These are phyloP conservation scores for Neoascia interrupta DNA, from an alignment of 2,888 invertebrate species.

Conservation along the genomic window DNA sequence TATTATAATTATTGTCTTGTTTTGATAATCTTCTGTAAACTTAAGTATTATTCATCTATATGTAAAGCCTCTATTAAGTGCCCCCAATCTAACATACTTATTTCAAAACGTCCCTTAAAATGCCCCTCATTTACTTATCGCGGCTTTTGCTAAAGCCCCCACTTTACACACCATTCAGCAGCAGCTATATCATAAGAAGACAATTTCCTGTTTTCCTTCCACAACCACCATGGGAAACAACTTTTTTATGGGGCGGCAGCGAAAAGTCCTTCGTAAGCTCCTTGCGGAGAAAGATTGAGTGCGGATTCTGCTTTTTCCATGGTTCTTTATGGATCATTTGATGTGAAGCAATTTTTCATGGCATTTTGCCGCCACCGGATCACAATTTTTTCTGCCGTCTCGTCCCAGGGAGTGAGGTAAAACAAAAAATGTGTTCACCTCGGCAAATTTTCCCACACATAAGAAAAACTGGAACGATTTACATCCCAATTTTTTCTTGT, in stretches of 20 bases:
- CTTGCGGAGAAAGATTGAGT: constrained; percentile 46
- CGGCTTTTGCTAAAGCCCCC: constrained; percentile 39
- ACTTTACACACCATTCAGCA: constrained; percentile 61
- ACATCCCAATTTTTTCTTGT: constrained; percentile 21
- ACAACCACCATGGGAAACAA: background rate
- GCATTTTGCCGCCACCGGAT: constrained; percentile 44
- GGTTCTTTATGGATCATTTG: constrained; percentile 58
- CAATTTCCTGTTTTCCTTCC: background rate
- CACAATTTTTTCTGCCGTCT: background rate
- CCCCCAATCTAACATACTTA: too few relatives aligned
- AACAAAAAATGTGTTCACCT: constrained; percentile 54
- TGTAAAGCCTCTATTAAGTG: too few relatives aligned
- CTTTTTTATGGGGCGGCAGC: constrained; percentile 47
- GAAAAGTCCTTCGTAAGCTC: constrained; percentile 59
- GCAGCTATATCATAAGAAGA: constrained; percentile 39
- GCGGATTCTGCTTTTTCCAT: constrained; percentile 28
- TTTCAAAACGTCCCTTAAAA: too few relatives aligned
- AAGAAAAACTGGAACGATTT: constrained; percentile 52
- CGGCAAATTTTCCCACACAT: constrained; percentile 55
- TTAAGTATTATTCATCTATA: too few relatives aligned
- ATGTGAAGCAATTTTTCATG: constrained; percentile 68
- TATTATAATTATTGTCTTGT: too few relatives aligned
- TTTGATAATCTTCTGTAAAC: too few relatives aligned
- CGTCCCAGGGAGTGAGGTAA: background rate
- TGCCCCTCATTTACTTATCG: constrained; percentile 53